Base-by-base conservation (phyloP, 2,888 invertebrate species). In the Nasonovia ribisnigri region DNA sequence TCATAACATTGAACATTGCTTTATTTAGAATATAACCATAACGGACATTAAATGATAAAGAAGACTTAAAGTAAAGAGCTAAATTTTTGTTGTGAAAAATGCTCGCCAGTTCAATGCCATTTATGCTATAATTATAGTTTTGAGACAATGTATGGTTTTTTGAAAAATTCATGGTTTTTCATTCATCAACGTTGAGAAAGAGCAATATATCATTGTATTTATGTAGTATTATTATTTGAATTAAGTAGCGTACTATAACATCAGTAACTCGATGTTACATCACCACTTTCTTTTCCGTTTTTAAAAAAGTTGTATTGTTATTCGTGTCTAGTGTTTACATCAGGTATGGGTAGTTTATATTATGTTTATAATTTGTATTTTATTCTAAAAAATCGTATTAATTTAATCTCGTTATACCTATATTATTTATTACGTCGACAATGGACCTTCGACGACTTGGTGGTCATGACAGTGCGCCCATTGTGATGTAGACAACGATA, bases 351-450 rank as follows among this genome's bases (percentile, higher is more conserved):
- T 87, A 60, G 60, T 92, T 57, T 87, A 43, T 92, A 10, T 10
- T 90, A 42, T 90, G 11, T n/a, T 46, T n/a, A 29, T 20, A n/a
- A 60, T 57, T 88, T 42, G 36, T 88, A 26, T 67, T 36, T 51
- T 51, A 42, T 92, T 88, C 8, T 51, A 24, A 92, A 24, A 92
- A 51, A 88, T 88, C 51, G 24, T 92, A 88, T 92, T 88, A 88
- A 77, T 92, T 88, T 88, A 77, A 88, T 92, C 88, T 88, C 42
- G 67, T 51, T 42, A 48, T 36, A 77, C 36, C 77, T 77, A 77
- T 46, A 48, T 92, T 87, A 51, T 92, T 92, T 92, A 90, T 90
- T 54, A 42, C 20, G 92, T 36, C 20, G 57, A 84, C 92, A 89
- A 84, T 54, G 84, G 92, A 43, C 42, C 77, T 92, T 60, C 86